Evolutionary conservation across 2,113 vertebrate genomes (phyloP).

Genomic region (Festucalex cinctus): DNA sequence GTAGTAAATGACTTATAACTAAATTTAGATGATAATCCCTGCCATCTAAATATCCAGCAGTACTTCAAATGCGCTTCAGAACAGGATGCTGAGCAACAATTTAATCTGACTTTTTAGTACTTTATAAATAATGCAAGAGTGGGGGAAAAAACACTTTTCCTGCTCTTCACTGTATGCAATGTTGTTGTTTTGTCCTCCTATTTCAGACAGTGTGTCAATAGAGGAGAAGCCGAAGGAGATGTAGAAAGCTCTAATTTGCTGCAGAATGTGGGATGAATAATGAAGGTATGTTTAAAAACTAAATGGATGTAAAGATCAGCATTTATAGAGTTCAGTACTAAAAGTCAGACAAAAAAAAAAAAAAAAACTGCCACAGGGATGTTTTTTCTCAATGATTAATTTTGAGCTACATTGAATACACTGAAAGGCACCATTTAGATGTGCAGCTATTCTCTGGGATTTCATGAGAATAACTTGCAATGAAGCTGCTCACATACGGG

Average conservation of each 20-base stretch:
- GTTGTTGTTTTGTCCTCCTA: slow-evolving; percentile 34
- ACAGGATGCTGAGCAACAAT: neutral
- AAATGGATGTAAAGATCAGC: slow-evolving; percentile 9
- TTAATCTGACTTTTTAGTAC: neutral
- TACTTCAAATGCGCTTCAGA: neutral
- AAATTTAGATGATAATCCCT: neutral
- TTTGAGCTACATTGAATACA: slow-evolving; percentile 12
- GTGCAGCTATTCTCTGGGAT: slow-evolving; percentile 42
- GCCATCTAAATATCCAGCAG: neutral
- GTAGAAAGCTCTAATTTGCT: slow-evolving; percentile 36
- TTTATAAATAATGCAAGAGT: neutral
- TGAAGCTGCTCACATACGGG: slow-evolving; percentile 10
- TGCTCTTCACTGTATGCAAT: slow-evolving; percentile 21
- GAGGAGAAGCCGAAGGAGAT: slow-evolving; percentile 47
- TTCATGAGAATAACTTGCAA: slow-evolving; percentile 40
- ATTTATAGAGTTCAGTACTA: no score
- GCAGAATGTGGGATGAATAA: slow-evolving; percentile 19
- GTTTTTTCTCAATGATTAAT: neutral
- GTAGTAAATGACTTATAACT: neutral
- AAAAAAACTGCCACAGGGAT: neutral
- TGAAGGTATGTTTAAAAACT: neutral
- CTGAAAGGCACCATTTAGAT: slow-evolving; percentile 18
- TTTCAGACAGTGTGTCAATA: slow-evolving; percentile 40
- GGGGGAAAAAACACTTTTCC: no score
- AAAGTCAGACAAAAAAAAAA: neutral